Conservation (phyloP, 2,113 vertebrate species). For the Columba livia region DNA sequence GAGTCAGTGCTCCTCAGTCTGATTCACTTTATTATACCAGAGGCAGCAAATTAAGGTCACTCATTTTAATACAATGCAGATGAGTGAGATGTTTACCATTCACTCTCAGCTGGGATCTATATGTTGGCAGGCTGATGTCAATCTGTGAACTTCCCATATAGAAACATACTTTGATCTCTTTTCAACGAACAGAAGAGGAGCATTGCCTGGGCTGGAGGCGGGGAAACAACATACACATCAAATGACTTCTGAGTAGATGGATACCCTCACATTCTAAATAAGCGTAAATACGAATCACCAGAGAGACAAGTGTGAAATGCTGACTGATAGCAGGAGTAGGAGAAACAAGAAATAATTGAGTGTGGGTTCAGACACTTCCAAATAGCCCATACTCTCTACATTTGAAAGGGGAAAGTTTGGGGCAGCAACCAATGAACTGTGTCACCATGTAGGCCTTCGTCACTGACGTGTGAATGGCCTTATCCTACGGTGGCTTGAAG, state of each 20-base stretch:
- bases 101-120: background rate
- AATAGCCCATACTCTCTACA: background rate
- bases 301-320: background rate
- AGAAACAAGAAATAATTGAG: background rate
- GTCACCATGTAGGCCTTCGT: background rate
- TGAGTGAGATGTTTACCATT: background rate
- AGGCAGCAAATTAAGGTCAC: constrained; percentile 21
- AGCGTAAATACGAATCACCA: background rate
- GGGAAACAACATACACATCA: background rate
- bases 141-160: background rate
- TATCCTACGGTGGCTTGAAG: fast-evolving
- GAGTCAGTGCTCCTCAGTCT: background rate
- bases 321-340: background rate
- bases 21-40: constrained; percentile 19
- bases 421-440: background rate
- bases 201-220: background rate
- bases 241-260: background rate
- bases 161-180: background rate
- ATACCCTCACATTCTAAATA: background rate
- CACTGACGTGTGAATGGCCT: background rate
- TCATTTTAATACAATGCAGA: background rate
- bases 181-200: background rate
- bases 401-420: background rate
- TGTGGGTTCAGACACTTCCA: background rate
- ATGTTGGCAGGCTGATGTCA: background rate